Conservation (phyloP, 2,113 vertebrate species). For the Pluvialis apricaria region DNA sequence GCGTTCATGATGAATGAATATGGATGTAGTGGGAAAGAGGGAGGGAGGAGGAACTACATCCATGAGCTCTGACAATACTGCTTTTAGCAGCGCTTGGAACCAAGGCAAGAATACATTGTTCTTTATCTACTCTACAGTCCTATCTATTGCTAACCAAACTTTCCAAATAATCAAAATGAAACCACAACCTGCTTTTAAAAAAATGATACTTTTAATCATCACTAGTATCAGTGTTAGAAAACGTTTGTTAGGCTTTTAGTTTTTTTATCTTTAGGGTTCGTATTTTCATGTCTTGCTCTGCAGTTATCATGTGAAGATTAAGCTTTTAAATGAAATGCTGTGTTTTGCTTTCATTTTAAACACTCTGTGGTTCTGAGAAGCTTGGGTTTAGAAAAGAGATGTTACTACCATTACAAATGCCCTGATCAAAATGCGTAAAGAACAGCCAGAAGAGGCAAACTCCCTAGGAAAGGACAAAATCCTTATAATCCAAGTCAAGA, state of each 20-base stretch:
- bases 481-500: not conserved
- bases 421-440: not conserved
- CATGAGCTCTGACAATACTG: not conserved
- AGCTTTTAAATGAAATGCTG: not conserved
- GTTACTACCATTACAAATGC: not conserved
- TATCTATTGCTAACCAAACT: not conserved
- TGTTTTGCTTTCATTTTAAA: not conserved
- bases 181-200: not conserved
- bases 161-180: constrained; percentile 44
- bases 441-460: not conserved
- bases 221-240: not conserved
- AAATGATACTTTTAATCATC: not conserved
- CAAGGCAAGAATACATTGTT: not conserved
- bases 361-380: not conserved
- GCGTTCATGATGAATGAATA: not conserved
- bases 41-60: not conserved
- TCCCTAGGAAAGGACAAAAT: not conserved
- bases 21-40: not conserved
- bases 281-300: not conserved
- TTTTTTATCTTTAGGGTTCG: not conserved
- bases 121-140: not conserved
- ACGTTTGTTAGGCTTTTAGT: not conserved
- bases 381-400: not conserved
- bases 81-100: not conserved
- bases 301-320: not conserved